Base-by-base conservation (phyloP, 2,797 vertebrate genomes). In the Spinibarbus caldwelli region DNA sequence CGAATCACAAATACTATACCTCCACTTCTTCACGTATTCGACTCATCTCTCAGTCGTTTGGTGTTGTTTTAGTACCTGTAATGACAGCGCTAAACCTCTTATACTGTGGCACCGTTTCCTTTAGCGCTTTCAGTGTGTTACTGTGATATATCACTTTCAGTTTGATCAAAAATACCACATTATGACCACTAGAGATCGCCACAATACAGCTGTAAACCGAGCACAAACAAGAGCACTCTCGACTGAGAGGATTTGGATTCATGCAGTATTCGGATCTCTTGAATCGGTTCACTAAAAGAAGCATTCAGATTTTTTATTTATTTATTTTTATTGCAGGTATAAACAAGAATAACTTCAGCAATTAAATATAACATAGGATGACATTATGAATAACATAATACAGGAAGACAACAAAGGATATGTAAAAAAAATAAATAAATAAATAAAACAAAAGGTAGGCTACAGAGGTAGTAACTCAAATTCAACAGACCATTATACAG, bases 21-120 rank as follows among this genome's bases (percentile, higher is more conserved):
- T 90, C 88, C 75, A 88, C 66, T 77, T 89, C 87, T 26, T 89
- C 87, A 1, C 12, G 45, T 66, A 59, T 62, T 54, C 68, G 81
- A 87, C 6, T 90, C 89, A 89, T 90, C 34, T 84, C 41, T 62
- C 34, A 10, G 31, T 3, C 5, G 17, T 17, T 57, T 3, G 38
- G 12, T 45, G 2, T 19, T 19, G 29, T 57, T 66, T 7, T 72
- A 34, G 12, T 45, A 26, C 9, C 26, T 66, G 62, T 8, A 52
- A 34, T 29, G 64, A 68, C 19, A 78, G 47, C 6, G 8, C 12
- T 36, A 26, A 23, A 70, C 2, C 15, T 9, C 23, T 10, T 76
- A 41, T 17, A 17, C 34, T n/a, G 17, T 4, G 31, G 12, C 68
- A 66, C 47, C 59, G 47, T 78, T 70, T 70, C 47, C 26, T 62